phyloP scores from a whole-genome alignment of 2,888 invertebrate genomes.

The Alentia gelatinosa region DNA sequence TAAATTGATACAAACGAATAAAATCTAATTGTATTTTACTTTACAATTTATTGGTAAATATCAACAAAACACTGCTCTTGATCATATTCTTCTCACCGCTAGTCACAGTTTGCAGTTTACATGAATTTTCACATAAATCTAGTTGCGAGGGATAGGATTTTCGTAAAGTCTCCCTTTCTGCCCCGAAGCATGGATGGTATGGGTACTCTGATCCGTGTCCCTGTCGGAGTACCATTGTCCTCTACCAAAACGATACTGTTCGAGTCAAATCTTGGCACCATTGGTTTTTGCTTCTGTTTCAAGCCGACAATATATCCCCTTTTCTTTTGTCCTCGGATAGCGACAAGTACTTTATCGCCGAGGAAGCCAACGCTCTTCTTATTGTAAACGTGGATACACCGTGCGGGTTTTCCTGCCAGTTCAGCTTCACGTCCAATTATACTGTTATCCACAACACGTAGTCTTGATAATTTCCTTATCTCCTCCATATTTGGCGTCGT shows the following conservation, averaged over 20 bases:
- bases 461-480: slow-evolving; percentile 84
- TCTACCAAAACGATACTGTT: slow-evolving; percentile 98
- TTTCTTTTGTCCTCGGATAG: slow-evolving; percentile 97
- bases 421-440: slow-evolving; percentile 96
- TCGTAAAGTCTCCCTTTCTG: slow-evolving; percentile 91
- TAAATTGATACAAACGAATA: too few species aligned
- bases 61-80: too few species aligned
- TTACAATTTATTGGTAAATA: too few species aligned
- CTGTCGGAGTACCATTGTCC: slow-evolving; percentile 95
- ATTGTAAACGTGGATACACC: slow-evolving; percentile 91
- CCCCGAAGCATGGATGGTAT: slow-evolving; percentile 93
- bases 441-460: slow-evolving; percentile 98
- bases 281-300: slow-evolving; percentile 89
- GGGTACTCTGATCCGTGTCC: slow-evolving; percentile 96
- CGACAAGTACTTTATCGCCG: slow-evolving; percentile 93
- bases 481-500: slow-evolving; percentile 71
- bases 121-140: slow-evolving; percentile 87
- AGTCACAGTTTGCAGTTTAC: too few species aligned
- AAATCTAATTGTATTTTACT: too few species aligned
- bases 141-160: slow-evolving; percentile 93
- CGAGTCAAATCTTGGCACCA: slow-evolving; percentile 94
- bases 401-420: slow-evolving; percentile 95
- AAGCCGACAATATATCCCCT: slow-evolving; percentile 94
- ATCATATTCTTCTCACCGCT: too few species aligned
- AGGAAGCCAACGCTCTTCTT: slow-evolving; percentile 83